These are phyloP conservation scores for Hestina assimilis DNA, from an alignment of 1,140 invertebrate genomes.

Conservation along the genomic window DNA sequence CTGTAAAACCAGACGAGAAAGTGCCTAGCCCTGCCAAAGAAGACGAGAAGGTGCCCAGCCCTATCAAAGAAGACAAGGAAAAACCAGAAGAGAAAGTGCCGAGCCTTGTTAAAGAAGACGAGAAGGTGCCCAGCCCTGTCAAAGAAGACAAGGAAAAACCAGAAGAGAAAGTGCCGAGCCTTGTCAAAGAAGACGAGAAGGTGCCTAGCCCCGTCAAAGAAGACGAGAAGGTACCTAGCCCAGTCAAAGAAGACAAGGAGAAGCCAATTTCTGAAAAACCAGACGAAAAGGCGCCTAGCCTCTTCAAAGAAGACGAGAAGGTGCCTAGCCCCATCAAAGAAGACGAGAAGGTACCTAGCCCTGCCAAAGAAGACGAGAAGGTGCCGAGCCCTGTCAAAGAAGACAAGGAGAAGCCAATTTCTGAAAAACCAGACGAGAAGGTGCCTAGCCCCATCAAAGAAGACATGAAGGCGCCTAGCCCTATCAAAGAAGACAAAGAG, in stretches of 20 bases:
- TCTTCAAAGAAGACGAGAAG: not conserved
- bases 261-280: too few relatives aligned
- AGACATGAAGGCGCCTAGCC: not conserved
- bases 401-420: not conserved
- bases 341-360: not conserved
- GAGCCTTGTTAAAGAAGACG: not conserved
- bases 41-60: too few relatives aligned
- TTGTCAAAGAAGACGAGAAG: not conserved
- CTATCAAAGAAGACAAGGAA: not conserved
- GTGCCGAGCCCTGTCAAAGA: too few relatives aligned
- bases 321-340: not conserved
- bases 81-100: too few relatives aligned
- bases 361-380: too few relatives aligned
- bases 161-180: conserved; percentile 16
- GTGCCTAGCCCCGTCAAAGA: not conserved
- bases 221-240: conserved; percentile 10
- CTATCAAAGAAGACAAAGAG: not conserved
- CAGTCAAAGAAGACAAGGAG: conserved; percentile 10
- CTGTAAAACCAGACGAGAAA: not conserved
- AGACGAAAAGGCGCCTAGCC: conserved; percentile 2
- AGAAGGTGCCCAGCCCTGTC: not conserved
- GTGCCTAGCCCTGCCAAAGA: not conserved
- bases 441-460: conserved; percentile 1
- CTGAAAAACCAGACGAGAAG: not conserved
- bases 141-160: conserved; percentile 1